Evolutionary conservation across 2,797 vertebrate species (phyloP).

Genomic region (Coregonus suidteri): DNA sequence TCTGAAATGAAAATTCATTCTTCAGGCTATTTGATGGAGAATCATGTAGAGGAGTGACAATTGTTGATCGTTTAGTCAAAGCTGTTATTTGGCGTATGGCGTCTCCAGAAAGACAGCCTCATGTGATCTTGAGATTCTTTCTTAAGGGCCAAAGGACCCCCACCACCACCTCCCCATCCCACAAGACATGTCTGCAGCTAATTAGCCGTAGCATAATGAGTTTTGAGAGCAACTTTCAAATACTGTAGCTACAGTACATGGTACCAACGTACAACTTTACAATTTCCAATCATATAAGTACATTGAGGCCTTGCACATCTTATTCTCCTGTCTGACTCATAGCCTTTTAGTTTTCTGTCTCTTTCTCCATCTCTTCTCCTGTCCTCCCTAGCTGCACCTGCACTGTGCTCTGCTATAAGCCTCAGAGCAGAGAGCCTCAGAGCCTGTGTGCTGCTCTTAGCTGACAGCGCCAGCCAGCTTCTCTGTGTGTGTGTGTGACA

Average conservation of each 20-base stretch:
- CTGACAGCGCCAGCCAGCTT: slow-evolving; percentile 54
- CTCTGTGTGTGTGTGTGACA: slow-evolving; percentile 45
- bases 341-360: slow-evolving; percentile 27
- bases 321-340: slow-evolving; percentile 1
- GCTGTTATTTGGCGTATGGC: slow-evolving; percentile 7
- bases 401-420: not conserved
- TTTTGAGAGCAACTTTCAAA: not conserved
- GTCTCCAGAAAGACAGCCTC: slow-evolving; percentile 37
- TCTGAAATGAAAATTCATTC: not conserved
- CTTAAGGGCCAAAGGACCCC: slow-evolving; percentile 1
- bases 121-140: slow-evolving; percentile 41
- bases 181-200: slow-evolving; percentile 43
- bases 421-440: slow-evolving; percentile 27
- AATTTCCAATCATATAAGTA: not conserved
- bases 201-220: slow-evolving; percentile 47
- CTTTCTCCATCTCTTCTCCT: slow-evolving; percentile 28
- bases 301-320: not conserved
- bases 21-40: not conserved
- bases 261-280: not conserved
- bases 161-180: slow-evolving; percentile 26
- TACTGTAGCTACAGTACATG: not conserved
- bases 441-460: slow-evolving; percentile 36
- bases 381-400: not conserved
- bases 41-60: not conserved
- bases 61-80: not conserved